phyloP scores from a whole-genome alignment of 2,888 invertebrate genomes.

The Macrosiphum euphorbiae region DNA sequence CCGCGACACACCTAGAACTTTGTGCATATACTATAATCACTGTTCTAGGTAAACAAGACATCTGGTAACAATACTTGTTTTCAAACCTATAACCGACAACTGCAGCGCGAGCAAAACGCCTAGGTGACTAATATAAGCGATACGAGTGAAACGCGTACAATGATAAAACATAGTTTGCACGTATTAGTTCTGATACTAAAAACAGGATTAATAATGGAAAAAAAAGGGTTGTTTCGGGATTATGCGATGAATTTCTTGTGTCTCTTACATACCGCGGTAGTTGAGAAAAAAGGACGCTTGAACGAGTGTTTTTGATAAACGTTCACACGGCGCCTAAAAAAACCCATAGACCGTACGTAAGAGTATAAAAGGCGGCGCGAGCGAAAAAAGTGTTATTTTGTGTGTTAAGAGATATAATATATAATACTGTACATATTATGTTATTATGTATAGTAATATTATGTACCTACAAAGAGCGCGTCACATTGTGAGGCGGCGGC shows the following conservation, averaged over 20 bases:
- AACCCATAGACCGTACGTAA: constrained; percentile 31
- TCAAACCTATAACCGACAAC: not conserved
- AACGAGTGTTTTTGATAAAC: constrained; percentile 16
- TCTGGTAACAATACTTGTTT: not conserved
- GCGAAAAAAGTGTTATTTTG: constrained; percentile 56
- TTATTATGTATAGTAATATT: constrained; percentile 6
- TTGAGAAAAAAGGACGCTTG: not conserved
- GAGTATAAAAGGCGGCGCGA: constrained; percentile 20
- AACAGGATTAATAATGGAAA: not conserved
- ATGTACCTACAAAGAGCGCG: constrained; percentile 14
- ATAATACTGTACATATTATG: not conserved
- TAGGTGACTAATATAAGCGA: not conserved
- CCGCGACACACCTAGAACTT: too few relatives aligned
- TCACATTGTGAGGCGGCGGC: constrained; percentile 18
- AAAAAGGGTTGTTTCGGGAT: not conserved
- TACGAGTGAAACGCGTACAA: not conserved
- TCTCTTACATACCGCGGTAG: not conserved
- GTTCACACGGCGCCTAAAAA: constrained; percentile 58
- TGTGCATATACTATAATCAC: too few relatives aligned
- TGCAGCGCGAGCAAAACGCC: not conserved
- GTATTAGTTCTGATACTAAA: not conserved
- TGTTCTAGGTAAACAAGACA: not conserved
- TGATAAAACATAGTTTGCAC: not conserved
- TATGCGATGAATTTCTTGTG: not conserved
- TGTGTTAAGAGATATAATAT: not conserved